Evolutionary conservation across 2,113 vertebrate species (phyloP).

Genomic region (Eolophus roseicapilla): DNA sequence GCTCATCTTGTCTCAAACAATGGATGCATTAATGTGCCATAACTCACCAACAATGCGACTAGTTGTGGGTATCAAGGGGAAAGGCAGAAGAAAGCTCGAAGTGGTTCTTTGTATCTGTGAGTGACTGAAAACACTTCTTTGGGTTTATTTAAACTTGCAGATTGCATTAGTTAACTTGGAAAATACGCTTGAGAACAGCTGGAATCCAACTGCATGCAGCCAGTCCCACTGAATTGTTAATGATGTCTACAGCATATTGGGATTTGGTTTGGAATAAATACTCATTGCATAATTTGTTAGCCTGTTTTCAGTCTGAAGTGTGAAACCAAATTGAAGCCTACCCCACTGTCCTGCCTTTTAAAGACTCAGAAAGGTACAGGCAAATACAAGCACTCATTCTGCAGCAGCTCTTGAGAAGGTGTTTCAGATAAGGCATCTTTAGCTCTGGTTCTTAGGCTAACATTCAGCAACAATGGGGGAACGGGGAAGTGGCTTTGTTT

Average conservation of each 20-base stretch:
- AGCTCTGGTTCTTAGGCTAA: background rate
- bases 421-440: background rate
- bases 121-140: background rate
- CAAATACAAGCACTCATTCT: background rate
- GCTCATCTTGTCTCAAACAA: conserved; percentile 39
- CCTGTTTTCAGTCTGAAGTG: background rate
- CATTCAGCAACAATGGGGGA: background rate
- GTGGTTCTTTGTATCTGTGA: background rate
- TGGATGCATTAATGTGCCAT: background rate
- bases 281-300: background rate
- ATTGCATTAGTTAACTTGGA: background rate
- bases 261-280: conserved; percentile 15
- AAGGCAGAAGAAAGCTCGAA: background rate
- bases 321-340: background rate
- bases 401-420: background rate
- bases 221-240: background rate
- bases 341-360: background rate
- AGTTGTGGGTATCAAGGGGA: background rate
- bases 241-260: background rate
- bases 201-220: background rate
- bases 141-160: background rate
- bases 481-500: background rate
- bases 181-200: background rate
- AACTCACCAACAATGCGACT: conserved; percentile 32
- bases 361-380: background rate